Base-by-base conservation (phyloP, 2,797 vertebrate genomes). In the Dipus sagitta region DNA sequence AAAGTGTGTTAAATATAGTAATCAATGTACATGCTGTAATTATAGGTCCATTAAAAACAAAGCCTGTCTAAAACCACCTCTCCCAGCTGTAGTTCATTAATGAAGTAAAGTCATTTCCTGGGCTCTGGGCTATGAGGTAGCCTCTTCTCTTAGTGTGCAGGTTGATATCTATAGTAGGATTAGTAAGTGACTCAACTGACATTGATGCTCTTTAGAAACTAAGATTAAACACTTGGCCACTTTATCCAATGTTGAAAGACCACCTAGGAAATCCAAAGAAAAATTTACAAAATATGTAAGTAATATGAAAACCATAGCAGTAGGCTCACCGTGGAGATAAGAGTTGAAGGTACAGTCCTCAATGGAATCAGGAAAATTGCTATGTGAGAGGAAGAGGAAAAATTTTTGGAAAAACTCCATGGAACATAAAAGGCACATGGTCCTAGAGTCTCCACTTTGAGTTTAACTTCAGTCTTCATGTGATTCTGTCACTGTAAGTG, bases 1-100 rank as follows among this genome's bases (percentile, higher is more conserved):
- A 84, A 47, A 60, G 3, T 82, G n/a, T 87, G 17, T 85, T 42
- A 85, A 90, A 80, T 76, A 67, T 26, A n/a, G 30, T 38, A 82
- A 12, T 65, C 30, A 13, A 28, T 52, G 8, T 74, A 6, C 20
- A 47, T 74, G 1, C 58, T 32, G 42, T 17, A 58, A 87, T 2
- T 6, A 10, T 4, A 52, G 42, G 2, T 58, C 68, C 8, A 47
- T 82, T 85, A 68, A 58, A 85, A 65, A 90, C 12, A 58, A 42
- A 86, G 86, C 58, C 2, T 78, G 6, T 6, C 18, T 34, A 14
- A 92, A n/a, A 30, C 5, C 20, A 21, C 14, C 20, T 89, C 12
- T 76, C 60, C 1, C 58, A 79, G 6, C 13, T 47, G 26, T 2
- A 8, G 21, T 14, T 80, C 4, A 14, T 75, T 24, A 65, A 2